Evolutionary conservation across 2,888 invertebrate species (phyloP).

Genomic region (Melolontha melolontha): DNA sequence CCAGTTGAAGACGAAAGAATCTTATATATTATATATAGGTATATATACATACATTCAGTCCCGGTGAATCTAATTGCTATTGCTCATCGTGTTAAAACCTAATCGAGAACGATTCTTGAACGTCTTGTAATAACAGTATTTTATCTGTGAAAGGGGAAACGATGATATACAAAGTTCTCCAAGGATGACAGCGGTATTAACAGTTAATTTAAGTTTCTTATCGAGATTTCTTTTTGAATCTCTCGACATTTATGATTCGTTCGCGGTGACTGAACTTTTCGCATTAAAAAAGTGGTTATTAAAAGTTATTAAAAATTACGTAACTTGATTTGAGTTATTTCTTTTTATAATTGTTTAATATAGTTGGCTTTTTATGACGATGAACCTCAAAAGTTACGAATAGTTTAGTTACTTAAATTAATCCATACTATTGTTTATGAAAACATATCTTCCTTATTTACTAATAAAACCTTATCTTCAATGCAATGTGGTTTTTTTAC

Average conservation of each 20-base stretch:
- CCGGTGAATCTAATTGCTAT: constrained; percentile 21
- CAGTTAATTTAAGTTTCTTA: constrained; percentile 28
- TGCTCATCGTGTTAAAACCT: constrained; percentile 15
- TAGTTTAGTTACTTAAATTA: too few relatives aligned
- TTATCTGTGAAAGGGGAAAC: constrained; percentile 23
- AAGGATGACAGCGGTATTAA: constrained; percentile 24
- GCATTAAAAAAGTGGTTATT: constrained; percentile 9
- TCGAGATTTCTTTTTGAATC: constrained; percentile 18
- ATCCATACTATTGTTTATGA: too few relatives aligned
- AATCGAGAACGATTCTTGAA: constrained; percentile 17
- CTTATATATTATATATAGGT: too few relatives aligned
- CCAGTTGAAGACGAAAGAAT: neutral
- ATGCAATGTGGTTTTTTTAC: too few relatives aligned
- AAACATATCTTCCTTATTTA: too few relatives aligned
- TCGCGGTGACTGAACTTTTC: constrained; percentile 5
- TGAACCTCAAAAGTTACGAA: too few relatives aligned
- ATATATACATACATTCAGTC: too few relatives aligned
- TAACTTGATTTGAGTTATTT: neutral
- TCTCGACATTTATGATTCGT: constrained; percentile 19
- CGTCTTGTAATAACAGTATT: constrained; percentile 20
- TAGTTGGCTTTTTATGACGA: too few relatives aligned
- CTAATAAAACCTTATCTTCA: too few relatives aligned
- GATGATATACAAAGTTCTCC: neutral
- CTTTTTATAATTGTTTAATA: too few relatives aligned
- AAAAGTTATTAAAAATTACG: constrained; percentile 2